These are phyloP conservation scores for Gandaritis pyraliata DNA, from an alignment of 2,888 invertebrate genomes.

Conservation along the genomic window DNA sequence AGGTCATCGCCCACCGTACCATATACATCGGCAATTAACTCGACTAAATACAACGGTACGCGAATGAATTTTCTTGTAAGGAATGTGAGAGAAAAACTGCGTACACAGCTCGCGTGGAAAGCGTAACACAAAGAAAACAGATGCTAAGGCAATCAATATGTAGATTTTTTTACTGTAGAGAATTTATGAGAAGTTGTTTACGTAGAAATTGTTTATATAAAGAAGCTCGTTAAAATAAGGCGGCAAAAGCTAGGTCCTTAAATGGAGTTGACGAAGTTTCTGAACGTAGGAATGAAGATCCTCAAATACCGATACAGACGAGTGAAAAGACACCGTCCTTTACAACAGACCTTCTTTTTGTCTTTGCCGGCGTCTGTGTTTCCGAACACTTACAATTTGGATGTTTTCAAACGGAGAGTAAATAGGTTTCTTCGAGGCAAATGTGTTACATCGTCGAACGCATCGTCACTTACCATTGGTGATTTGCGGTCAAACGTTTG, in stretches of 20 bases:
- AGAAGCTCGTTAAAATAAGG: background rate
- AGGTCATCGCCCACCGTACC: conserved; percentile 60
- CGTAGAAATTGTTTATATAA: background rate
- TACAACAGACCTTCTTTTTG: too few relatives aligned
- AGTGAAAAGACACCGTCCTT: too few relatives aligned
- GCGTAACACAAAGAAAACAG: conserved; percentile 64
- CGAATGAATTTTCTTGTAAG: conserved; percentile 69
- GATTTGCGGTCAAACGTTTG: too few relatives aligned
- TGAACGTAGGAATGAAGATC: too few relatives aligned
- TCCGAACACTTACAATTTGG: too few relatives aligned
- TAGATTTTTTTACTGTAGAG: conserved; percentile 20
- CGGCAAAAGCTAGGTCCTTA: background rate
- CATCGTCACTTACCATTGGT: too few relatives aligned
- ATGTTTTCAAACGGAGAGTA: too few relatives aligned
- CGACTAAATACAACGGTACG: conserved; percentile 61
- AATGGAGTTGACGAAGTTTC: background rate
- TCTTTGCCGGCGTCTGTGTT: too few relatives aligned
- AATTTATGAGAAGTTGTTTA: background rate
- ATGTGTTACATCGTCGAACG: too few relatives aligned
- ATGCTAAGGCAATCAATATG: conserved; percentile 24
- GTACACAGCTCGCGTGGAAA: conserved; percentile 63
- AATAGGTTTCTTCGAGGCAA: too few relatives aligned
- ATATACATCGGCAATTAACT: conserved; percentile 74
- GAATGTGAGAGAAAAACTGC: conserved; percentile 75
- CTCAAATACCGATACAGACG: too few relatives aligned